Evolutionary conservation across 2,797 vertebrate genomes (phyloP), one percentile per base, ranked within the genome.

Genomic region (Manis pentadactyla): DNA sequence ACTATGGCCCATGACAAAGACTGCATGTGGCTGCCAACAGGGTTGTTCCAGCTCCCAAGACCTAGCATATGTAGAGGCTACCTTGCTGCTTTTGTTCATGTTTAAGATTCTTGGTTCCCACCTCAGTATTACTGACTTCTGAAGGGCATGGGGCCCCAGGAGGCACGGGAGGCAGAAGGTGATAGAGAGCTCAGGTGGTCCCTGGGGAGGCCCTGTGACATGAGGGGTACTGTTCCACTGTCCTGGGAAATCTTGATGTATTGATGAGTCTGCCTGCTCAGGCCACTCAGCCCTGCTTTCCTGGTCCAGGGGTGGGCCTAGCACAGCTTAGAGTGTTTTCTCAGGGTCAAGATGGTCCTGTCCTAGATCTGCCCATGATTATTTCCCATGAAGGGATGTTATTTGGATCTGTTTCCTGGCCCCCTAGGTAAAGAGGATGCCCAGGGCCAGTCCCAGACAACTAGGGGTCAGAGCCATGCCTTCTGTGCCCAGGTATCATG

Each of bases 211-310:
- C 17, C 23, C 73, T 71, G 51, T 59, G 61, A 93, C 68, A 8
- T 49, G 4, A 69, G 18, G 15, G 25, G 12, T 2, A 3, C 37
- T 59, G 3, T 39, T 63, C 34, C 17, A 18, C 39, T 55, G 21
- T 61, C 69, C 71, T 94, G 59, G 66, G 57, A 74, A 87, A 68
- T 57, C 18, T 87, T 63, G 42, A 71, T 84, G 39, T n/a, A 8
- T 85, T 7, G 8, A 17, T 74, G 51, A 86, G 34, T 37, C 93
- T 66, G 0, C 79, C 25, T 73, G 64, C 68, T 96, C 23, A 25
- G 42, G 15, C 55, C 51, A n/a, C 7, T 37, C 39, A 57, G 42
- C 7, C 59, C 31, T 71, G 2, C 4, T 63, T 4, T 55, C 55
- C 57, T 53, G 42, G 46, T 37, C 39, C 87, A n/a, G 9, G 87